phyloP scores from a whole-genome alignment of 2,888 invertebrate species.

The Trimorus sp. region DNA sequence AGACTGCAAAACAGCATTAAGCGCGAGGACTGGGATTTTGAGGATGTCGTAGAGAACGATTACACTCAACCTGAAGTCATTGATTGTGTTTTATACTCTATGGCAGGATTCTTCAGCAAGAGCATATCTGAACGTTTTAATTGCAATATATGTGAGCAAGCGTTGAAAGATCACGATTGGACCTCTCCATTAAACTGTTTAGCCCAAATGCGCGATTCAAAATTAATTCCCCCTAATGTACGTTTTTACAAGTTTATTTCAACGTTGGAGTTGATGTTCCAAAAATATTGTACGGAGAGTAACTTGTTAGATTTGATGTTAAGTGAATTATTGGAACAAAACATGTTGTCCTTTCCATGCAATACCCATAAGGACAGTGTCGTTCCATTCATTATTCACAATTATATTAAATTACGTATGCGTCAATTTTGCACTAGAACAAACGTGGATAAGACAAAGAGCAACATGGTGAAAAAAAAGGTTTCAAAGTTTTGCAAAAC shows the following conservation, averaged over 20 bases:
- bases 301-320: no score
- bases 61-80: conserved; percentile 20
- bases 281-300: no score
- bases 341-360: no score
- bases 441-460: no score
- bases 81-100: conserved; percentile 5
- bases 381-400: no score
- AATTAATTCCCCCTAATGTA: conserved; percentile 10
- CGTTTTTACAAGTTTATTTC: neutral
- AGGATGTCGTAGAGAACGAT: conserved; percentile 12
- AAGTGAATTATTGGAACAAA: no score
- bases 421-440: no score
- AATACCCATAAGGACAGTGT: no score
- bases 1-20: conserved; percentile 7
- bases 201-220: conserved; percentile 5
- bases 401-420: no score
- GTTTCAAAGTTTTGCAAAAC: no score
- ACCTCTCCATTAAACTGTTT: neutral
- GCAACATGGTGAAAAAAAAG: no score
- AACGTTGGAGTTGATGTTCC: no score
- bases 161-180: conserved; percentile 7
- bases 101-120: conserved; percentile 6
- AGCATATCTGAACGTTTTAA: neutral
- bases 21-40: conserved; percentile 10
- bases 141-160: conserved; percentile 9